Evolutionary conservation across 2,113 vertebrate species (phyloP).

Genomic region (Calyptommatus sinebrachiatus): DNA sequence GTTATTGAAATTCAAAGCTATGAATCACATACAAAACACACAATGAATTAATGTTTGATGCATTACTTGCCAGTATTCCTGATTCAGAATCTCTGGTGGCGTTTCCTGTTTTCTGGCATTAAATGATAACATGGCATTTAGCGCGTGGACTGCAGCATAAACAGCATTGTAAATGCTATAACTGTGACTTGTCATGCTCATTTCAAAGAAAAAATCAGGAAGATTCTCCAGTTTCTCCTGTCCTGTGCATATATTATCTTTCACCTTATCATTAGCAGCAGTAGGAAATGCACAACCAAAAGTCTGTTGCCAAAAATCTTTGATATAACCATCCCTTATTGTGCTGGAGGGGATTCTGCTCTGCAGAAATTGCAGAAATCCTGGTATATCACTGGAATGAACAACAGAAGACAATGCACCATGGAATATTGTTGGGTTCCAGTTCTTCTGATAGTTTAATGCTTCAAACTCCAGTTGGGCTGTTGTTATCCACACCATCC

Average conservation of each 20-base stretch:
- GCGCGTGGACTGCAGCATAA: neutral
- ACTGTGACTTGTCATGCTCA: neutral
- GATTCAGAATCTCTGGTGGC: neutral
- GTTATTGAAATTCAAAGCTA: too few species aligned
- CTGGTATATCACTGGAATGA: neutral
- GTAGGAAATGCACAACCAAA: neutral
- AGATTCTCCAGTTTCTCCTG: neutral
- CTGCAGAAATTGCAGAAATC: neutral
- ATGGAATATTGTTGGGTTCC: neutral
- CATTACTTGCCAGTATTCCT: neutral
- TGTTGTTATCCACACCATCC: neutral
- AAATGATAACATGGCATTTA: neutral
- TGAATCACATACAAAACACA: too few species aligned
- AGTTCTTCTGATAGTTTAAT: neutral
- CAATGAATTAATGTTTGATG: neutral
- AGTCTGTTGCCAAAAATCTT: neutral
- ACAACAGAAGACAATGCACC: neutral
- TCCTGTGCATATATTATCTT: neutral
- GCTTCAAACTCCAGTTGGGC: neutral
- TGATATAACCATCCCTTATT: neutral
- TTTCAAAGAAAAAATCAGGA: neutral
- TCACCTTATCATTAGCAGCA: neutral
- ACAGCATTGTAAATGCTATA: neutral
- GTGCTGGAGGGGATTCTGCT: neutral
- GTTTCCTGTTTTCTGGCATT: neutral